A percentile compares a stretch with the other conserved stretches of the same genome.
Conservation (phyloP, 2,113 vertebrate genomes). For the Pedionomus torquatus region DNA sequence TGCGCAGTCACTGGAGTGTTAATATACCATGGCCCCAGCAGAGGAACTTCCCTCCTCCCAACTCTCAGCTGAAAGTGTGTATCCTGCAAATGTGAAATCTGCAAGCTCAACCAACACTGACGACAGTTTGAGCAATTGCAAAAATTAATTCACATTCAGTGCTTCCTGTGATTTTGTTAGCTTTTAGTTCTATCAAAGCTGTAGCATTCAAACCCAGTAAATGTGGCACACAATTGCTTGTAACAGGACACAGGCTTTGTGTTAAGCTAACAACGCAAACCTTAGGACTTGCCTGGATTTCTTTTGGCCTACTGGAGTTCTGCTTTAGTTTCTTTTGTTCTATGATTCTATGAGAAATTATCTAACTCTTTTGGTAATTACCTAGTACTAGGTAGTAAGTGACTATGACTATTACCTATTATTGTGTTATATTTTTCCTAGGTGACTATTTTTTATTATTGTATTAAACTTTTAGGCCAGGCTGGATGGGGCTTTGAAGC, state of each 20-base stretch:
- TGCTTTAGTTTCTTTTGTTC: background rate
- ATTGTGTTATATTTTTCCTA: background rate
- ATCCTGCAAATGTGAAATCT: background rate
- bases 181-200: background rate
- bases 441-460: background rate
- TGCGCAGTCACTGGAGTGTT: background rate
- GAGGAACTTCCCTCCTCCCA: background rate
- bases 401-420: background rate
- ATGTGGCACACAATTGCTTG: background rate
- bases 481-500: too few relatives aligned
- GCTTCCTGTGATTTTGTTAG: background rate
- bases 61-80: background rate
- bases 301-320: background rate
- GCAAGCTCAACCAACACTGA: background rate
- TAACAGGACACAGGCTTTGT: background rate
- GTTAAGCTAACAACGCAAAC: background rate
- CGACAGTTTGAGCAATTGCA: background rate
- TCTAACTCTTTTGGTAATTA: background rate
- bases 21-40: background rate
- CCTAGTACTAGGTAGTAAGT: background rate
- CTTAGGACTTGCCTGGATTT: background rate
- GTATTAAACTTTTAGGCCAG: background rate
- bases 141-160: background rate
- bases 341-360: background rate
- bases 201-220: background rate